A percentile compares a stretch with the other conserved stretches of the same genome.
Conservation (phyloP, 2,113 vertebrate species). For the Osmerus eperlanus region DNA sequence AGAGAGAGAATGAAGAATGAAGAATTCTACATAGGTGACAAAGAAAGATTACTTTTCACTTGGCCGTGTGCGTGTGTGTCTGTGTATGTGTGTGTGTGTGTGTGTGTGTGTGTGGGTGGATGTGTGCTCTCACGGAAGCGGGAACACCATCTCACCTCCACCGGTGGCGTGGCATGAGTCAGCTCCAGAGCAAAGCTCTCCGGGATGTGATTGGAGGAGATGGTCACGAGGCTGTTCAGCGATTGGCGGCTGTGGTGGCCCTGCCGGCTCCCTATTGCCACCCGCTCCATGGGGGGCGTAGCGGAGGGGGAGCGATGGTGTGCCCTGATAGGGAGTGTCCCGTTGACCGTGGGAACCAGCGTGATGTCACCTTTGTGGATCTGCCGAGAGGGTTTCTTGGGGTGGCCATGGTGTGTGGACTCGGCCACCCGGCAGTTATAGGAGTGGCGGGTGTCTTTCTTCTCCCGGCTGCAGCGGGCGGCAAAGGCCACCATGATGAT, state of each 20-base stretch:
- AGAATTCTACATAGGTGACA: constrained; percentile 26
- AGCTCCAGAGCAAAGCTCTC: constrained; percentile 95
- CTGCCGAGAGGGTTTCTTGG: constrained; percentile 89
- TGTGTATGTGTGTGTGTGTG: constrained; percentile 4
- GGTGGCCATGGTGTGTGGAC: constrained; percentile 92
- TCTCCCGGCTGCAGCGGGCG: constrained; percentile 86
- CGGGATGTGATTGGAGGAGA: constrained; percentile 95
- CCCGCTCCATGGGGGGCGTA: constrained; percentile 88
- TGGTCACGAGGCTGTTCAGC: constrained; percentile 94
- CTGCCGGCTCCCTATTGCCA: constrained; percentile 87
- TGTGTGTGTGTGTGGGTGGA: neutral
- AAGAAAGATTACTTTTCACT: no score
- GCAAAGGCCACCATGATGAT: constrained; percentile 94
- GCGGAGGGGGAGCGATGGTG: constrained; percentile 89
- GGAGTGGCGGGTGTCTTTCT: constrained; percentile 87
- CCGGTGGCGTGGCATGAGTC: constrained; percentile 90
- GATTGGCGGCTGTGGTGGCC: constrained; percentile 96
- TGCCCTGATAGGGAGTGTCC: constrained; percentile 90
- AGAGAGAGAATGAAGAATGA: no score
- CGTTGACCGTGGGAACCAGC: constrained; percentile 88
- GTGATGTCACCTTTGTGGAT: constrained; percentile 98
- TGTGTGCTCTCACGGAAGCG: neutral
- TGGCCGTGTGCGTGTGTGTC: neutral
- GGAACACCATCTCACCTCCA: constrained; percentile 83
- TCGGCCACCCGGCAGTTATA: constrained; percentile 97